Base-by-base conservation (phyloP, 2,888 invertebrate species). In the Hirtodrosophila alboralis region DNA sequence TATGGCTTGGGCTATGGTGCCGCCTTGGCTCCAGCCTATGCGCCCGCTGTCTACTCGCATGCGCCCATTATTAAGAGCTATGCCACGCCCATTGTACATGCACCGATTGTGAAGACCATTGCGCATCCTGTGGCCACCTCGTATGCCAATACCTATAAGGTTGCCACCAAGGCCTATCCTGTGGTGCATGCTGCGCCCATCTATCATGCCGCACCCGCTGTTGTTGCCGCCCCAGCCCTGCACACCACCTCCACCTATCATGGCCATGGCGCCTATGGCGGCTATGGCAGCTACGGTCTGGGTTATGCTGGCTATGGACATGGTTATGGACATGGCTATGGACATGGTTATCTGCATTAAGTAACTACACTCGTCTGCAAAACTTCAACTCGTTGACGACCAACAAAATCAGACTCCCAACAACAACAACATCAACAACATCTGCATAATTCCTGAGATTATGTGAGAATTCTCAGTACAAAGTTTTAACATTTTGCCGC, bases 121-220 rank as follows among this genome's bases (percentile, higher is more conserved):
- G 18, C 18, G 49, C 88, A 87, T 31, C 90, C 90, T 1, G 69
- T 89, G 33, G 90, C 90, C 58, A 90, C 90, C 1, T 90, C 90
- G 3, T 90, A 90, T 52, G 90, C 90, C 68, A 90, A 90, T 64
- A 89, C 89, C 54, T 89, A 89, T 54, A 90, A 90, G 72, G 87
- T 90, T 4, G 88, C 90, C 44, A 86, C 89, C 37, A 88, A 89
- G 64, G 77, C 78, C 21, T 79, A 65, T 70, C 91, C 76, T 37
- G 89, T 86, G 54, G 89, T 90, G 5, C 88, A 89, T 53, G 75
- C 88, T 33, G 71, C 79, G 27, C 77, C 81, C 40, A 52, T 81
- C 53, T 73, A 73, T 1, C 84, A 74, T 31, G 84, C 88, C 49
- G 87, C 90, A 1, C 86, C 88, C 30, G 85, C 87, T 38, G 70